Base-by-base conservation (phyloP, 2,797 vertebrate species). In the Malacoctenus gilli region DNA sequence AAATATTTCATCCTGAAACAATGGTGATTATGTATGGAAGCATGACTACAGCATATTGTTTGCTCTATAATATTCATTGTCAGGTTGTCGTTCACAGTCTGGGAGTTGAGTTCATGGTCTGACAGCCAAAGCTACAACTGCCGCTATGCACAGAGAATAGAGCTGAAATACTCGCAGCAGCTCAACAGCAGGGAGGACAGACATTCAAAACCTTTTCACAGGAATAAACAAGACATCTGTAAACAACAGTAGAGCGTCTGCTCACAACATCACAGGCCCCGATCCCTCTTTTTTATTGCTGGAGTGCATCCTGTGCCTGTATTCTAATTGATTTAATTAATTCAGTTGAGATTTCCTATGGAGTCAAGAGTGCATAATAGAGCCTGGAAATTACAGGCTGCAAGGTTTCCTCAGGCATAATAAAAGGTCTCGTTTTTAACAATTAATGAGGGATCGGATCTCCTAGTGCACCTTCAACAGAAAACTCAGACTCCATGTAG, bases 301-400 rank as follows among this genome's bases (percentile, higher is more conserved):
- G 47, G 49, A 61, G 68, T 74, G 65, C 70, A 66, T 57, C 61
- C 75, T 46, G 56, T 62, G 68, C 60, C 59, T 77, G 68, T 49
- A n/a, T 68, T 81, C 76, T 76, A 81, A 86, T 80, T 85, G 66
- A 81, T 84, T 85, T 64, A 77, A 84, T 88, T 80, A 84, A 75
- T 83, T 84, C 62, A 70, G 71, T 48, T 46, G 59, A 76, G 74
- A 77, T 80, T 84, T 83, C 77, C 72, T 75, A 75, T 54, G 41
- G 77, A 82, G 79, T 80, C 69, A 75, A 75, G 70, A 78, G 71
- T 68, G 74, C 72, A 80, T 85, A 77, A 79, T 80, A 43, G 64
- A 48, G 61, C 38, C 55, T 75, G 77, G 51, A 70, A 83, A 82
- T 84, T 69, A 83, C 43, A 80, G 59, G 67, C 65, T 72, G 68